A percentile compares a stretch with the other conserved stretches of the same genome.
These are phyloP conservation scores for Carterocephalus palaemon DNA, from an alignment of 2,888 invertebrate species.

Conservation along the genomic window DNA sequence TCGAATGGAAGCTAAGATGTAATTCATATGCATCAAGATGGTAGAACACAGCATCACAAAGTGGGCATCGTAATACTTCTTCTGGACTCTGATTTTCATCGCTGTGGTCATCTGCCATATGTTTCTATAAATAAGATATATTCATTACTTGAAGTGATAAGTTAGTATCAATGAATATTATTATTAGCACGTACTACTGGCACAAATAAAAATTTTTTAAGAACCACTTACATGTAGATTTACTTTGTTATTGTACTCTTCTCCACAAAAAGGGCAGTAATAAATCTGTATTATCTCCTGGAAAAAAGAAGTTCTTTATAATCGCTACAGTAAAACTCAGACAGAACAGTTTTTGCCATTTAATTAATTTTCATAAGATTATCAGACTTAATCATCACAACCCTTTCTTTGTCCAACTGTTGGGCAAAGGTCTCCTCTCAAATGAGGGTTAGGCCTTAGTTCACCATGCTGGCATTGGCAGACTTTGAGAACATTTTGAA, in stretches of 20 bases:
- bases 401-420: too few species aligned
- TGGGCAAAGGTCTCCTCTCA: too few species aligned
- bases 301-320: constrained; percentile 37
- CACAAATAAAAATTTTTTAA: constrained; percentile 3
- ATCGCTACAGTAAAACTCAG: too few species aligned
- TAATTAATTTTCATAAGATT: too few species aligned
- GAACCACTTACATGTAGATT: constrained; percentile 77
- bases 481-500: too few species aligned
- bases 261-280: constrained; percentile 80
- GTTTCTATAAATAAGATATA: constrained; percentile 74
- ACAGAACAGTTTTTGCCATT: too few species aligned
- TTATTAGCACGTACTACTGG: background rate
- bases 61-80: constrained; percentile 80
- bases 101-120: constrained; percentile 72
- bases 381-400: too few species aligned
- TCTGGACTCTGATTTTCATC: constrained; percentile 76
- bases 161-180: too few species aligned
- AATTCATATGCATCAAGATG: constrained; percentile 81
- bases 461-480: too few species aligned
- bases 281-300: constrained; percentile 63
- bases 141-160: too few species aligned
- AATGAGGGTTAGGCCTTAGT: too few species aligned
- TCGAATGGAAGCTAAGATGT: constrained; percentile 80
- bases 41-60: constrained; percentile 82
- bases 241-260: constrained; percentile 82